phyloP scores from a whole-genome alignment of 2,113 vertebrate species.

The Equus przewalskii region DNA sequence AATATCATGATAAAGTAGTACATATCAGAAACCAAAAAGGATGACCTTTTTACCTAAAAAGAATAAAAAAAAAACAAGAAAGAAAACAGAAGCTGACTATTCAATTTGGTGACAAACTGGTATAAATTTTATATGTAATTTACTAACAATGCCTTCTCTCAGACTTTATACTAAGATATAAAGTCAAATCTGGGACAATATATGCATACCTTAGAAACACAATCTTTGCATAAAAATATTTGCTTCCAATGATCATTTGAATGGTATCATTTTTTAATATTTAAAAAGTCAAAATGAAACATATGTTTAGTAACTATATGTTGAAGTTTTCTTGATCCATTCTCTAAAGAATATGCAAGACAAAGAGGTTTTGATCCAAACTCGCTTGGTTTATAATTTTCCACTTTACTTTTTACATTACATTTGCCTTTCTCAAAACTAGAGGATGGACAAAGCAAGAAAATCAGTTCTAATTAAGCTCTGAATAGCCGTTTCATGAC shows the following conservation, averaged over 20 bases:
- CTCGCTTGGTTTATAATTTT: constrained; percentile 29
- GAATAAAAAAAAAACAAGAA: neutral
- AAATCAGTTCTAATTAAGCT: constrained; percentile 33
- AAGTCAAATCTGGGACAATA: neutral
- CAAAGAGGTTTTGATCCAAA: constrained; percentile 21
- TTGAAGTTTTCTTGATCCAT: neutral
- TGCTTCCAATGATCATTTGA: neutral
- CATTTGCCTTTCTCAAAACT: constrained; percentile 28
- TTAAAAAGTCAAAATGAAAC: constrained; percentile 26
- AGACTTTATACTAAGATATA: neutral
- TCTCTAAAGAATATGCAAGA: constrained; percentile 21
- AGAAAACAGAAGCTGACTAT: neutral
- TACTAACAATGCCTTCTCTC: constrained; percentile 23
- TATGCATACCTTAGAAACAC: constrained; percentile 35
- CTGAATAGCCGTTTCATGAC: constrained; percentile 14
- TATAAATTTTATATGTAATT: neutral
- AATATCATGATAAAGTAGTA: neutral
- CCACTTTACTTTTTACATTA: neutral
- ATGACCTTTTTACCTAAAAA: neutral
- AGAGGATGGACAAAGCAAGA: neutral
- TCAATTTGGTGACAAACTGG: neutral
- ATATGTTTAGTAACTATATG: neutral
- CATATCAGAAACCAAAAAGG: neutral
- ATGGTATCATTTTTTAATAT: constrained; percentile 3
- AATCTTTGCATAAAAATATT: neutral